Percentiles rank a stretch among this genome's conserved stretches.
phyloP scores from a whole-genome alignment of 2,888 invertebrate species.

The Dicyrtomina minuta region DNA sequence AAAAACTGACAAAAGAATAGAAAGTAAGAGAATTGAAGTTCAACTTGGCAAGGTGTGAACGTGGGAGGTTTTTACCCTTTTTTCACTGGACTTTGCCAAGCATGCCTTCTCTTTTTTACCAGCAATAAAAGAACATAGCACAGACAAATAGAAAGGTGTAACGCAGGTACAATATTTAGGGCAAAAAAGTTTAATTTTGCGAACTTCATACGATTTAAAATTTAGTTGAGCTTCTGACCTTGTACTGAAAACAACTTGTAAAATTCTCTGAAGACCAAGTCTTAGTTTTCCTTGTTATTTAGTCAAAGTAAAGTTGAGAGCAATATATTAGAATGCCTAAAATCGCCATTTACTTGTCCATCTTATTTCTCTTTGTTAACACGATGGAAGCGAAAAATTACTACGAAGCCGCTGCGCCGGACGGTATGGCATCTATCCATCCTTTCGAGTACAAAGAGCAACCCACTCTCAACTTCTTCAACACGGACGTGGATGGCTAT shows the following conservation, averaged over 20 bases:
- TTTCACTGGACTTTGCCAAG: no score
- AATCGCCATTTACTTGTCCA: neutral
- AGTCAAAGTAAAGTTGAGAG: neutral
- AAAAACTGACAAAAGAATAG: no score
- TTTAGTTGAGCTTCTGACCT: neutral
- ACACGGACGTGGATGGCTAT: conserved; percentile 23
- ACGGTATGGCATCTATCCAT: neutral
- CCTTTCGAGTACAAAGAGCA: neutral
- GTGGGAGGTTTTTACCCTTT: no score
- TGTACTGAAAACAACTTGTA: neutral
- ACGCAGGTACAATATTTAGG: no score
- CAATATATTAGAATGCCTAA: neutral
- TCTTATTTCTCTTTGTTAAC: neutral
- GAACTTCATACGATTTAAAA: neutral
- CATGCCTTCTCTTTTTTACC: no score
- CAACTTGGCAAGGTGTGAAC: no score
- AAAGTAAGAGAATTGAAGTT: no score
- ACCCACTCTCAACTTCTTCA: neutral
- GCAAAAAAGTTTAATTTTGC: no score
- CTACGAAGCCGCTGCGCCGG: conserved; percentile 11
- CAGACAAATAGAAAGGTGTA: no score
- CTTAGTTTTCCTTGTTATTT: neutral
- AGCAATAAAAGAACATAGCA: no score
- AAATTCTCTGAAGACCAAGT: neutral
- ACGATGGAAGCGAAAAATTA: conserved; percentile 3